Evolutionary conservation across 2,113 vertebrate species (phyloP).

Genomic region (Orcinus orca): DNA sequence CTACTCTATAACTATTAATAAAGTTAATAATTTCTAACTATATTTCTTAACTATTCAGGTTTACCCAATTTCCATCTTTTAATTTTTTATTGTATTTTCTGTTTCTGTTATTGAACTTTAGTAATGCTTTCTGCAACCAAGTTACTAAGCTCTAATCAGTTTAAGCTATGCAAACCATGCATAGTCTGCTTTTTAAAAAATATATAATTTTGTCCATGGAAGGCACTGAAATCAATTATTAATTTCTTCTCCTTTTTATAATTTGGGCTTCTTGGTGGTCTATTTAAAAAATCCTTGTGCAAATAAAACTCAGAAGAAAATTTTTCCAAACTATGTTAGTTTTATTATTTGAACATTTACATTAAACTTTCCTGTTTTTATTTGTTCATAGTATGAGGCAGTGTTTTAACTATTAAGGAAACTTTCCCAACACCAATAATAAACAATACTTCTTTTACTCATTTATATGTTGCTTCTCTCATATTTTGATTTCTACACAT

Average conservation of each 20-base stretch:
- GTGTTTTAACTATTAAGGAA: background rate
- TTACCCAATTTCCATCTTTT: background rate
- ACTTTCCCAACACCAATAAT: background rate
- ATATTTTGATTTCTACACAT: background rate
- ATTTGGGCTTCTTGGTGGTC: background rate
- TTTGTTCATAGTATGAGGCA: background rate
- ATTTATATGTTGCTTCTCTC: background rate
- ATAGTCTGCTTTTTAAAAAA: background rate
- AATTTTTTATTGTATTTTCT: background rate
- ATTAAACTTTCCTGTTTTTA: background rate
- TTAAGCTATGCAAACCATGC: background rate
- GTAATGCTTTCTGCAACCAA: background rate
- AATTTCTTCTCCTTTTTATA: background rate
- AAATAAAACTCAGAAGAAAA: background rate
- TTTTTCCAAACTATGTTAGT: background rate
- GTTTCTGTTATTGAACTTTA: background rate
- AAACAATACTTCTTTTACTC: background rate
- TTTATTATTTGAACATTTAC: background rate
- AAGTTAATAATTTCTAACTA: background rate
- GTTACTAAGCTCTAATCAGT: background rate
- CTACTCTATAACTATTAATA: background rate
- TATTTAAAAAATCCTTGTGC: background rate
- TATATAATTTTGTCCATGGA: background rate
- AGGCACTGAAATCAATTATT: background rate
- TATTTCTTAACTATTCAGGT: background rate